Base-by-base conservation (phyloP, 2,113 vertebrate species). In the Catagonus wagneri region DNA sequence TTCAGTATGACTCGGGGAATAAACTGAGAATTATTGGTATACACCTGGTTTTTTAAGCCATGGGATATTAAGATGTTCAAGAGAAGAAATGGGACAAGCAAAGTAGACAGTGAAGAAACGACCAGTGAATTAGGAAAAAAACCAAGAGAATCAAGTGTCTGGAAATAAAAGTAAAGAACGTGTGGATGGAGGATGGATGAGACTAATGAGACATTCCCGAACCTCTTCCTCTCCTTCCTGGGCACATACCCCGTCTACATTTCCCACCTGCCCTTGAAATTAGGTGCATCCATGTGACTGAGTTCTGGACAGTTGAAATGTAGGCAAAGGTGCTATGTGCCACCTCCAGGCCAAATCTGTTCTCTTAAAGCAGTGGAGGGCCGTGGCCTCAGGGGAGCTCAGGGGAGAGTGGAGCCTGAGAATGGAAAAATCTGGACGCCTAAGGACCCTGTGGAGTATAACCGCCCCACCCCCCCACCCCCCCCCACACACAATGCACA, bases 391-490 rank as follows among this genome's bases (percentile, higher is more conserved):
- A 36, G 36, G 8, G 22, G 6, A 27, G 23, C 22, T 44, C 12
- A 36, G 36, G 8, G 22, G 6, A 27, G 23, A n/a, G 76, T 9
- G 7, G 78, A 88, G 39, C 32, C 44, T 90, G 39, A 16, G 6
- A 66, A 36, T 71, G 60, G 25, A 63, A 36, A 1, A 12, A 54
- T 27, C 34, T 27, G 63, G 50, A 32, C 27, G 63, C 68, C 10
- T 44, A 66, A n/a, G 50, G 85, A 56, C n/a, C 39, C 0, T 0
- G 6, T 29, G n/a, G 75, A 94, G 29, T 3, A 50, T 15, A 65
- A 1, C 8, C 15, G 20, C 17, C 14, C 15, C 9, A 27, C 7
- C 27, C n/a, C 20, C 0, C 0, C 11, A 15, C 60, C 22, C 50
- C 22, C n/a, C n/a, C 2, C 34, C 12, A 12, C 32, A 6, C 39